Evolutionary conservation across 2,113 vertebrate genomes (phyloP), one percentile per base, ranked within the genome.

Genomic region (Ctenomys sociabilis): DNA sequence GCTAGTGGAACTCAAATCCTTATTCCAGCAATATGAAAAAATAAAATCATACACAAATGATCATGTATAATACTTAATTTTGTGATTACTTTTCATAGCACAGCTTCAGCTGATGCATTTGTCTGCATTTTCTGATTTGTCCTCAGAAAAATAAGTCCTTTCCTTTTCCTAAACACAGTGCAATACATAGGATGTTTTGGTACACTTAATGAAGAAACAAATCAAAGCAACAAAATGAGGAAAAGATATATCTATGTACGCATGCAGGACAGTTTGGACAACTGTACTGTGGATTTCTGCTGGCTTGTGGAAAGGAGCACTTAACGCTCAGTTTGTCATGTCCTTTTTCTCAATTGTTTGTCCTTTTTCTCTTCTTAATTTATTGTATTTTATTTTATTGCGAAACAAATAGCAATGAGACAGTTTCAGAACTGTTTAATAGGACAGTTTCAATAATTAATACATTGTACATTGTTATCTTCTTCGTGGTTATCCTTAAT

Each of bases 161-260:
- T 84, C 61, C 19, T 49, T 45, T 9, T 63, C 8, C 24, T 73
- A 52, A 78, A 21, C 63, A 57, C 4, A 3, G 2, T 70, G 14
- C 7, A n/a, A 26, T 4, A 12, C 0, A 0, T 3, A 59, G 3
- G 30, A 35, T 49, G 11, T 82, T 94, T 78, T 52, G 45, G 90
- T 70, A 88, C 49, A 93, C 57, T 85, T 81, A 77, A 49, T 91
- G 30, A n/a, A 28, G 85, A 81, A 93, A 22, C 61, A 16, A 88
- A 89, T 54, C 28, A 72, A 93, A 90, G 45, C 21, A 37, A 19
- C 43, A 63, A 64, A 21, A 4, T 49, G 11, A 82, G 32, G 28
- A 73, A 85, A 92, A 61, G 54, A 57, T 57, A 57, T 19, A 57
- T 16, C 16, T 57, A 16, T 57, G 54, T 57, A 57, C 19, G 16